These are phyloP conservation scores for Elgaria multicarinata DNA, from an alignment of 2,113 vertebrate genomes.

Conservation along the genomic window DNA sequence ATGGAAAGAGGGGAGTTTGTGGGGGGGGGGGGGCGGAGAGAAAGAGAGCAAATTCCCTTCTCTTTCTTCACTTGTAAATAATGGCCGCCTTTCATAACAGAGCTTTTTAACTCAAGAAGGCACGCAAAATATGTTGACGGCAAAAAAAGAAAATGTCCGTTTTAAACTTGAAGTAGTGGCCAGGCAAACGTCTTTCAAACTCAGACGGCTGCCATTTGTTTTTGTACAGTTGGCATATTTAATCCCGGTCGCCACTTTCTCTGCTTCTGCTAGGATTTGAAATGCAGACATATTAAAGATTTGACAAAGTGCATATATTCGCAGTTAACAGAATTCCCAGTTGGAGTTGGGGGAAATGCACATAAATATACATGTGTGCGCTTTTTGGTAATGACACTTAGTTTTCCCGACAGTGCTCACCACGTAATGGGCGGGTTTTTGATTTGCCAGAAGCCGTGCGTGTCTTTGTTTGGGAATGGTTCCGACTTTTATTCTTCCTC, in stretches of 20 bases:
- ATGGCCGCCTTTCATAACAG: slow-evolving; percentile 84
- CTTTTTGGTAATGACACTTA: background rate
- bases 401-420: background rate
- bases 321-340: background rate
- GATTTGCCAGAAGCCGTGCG: background rate
- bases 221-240: slow-evolving; percentile 17
- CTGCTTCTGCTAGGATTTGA: background rate
- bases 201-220: background rate
- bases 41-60: slow-evolving; percentile 82
- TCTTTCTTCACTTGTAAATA: slow-evolving; percentile 99
- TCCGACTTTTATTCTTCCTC: background rate
- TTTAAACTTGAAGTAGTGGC: slow-evolving; percentile 57
- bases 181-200: background rate
- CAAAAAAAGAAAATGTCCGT: slow-evolving; percentile 64
- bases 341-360: background rate
- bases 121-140: slow-evolving; percentile 90
- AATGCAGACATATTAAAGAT: slow-evolving; percentile 34
- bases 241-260: background rate
- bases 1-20: slow-evolving; percentile 73
- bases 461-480: background rate
- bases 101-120: slow-evolving; percentile 87
- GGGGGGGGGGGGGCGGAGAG: slow-evolving; percentile 61
- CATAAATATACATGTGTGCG: background rate
- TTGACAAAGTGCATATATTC: background rate
- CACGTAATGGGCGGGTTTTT: background rate